These are phyloP conservation scores for Crax fasciolata DNA, from an alignment of 2,797 vertebrate genomes.

Conservation along the genomic window DNA sequence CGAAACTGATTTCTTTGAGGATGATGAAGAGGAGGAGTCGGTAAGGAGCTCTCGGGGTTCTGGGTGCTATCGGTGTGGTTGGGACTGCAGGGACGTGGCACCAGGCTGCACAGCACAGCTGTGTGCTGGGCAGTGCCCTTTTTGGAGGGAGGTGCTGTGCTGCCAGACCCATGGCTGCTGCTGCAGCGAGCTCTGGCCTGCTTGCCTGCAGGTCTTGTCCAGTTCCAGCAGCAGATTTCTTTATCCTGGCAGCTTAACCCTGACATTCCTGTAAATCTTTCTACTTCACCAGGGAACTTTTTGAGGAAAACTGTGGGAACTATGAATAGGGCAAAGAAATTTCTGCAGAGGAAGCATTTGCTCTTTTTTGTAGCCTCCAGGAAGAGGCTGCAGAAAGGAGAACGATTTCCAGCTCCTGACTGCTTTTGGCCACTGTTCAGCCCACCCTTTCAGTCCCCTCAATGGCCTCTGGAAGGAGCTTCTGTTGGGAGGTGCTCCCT, in stretches of 20 bases:
- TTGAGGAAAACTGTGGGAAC: not conserved
- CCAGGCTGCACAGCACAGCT: not conserved
- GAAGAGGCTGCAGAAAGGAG: not conserved
- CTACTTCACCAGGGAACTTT: not conserved
- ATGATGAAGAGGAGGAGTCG: constrained; percentile 88
- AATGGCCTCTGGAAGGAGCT: not conserved
- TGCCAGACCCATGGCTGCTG: accelerated
- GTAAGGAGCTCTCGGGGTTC: constrained; percentile 52
- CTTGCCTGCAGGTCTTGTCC: not conserved
- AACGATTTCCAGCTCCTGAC: not conserved
- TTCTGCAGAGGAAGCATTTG: not conserved
- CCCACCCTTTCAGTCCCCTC: not conserved
- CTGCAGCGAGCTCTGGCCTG: not conserved
- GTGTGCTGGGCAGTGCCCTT: accelerated
- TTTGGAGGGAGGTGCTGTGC: accelerated
- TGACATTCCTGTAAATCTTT: not conserved
- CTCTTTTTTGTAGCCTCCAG: not conserved
- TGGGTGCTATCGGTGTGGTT: not conserved
- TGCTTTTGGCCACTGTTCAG: not conserved
- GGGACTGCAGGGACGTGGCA: not conserved
- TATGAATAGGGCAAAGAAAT: not conserved
- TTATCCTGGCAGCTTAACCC: not conserved
- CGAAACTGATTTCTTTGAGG: constrained; percentile 89
- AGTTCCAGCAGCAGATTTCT: not conserved
- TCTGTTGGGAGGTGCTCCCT: not conserved